Conservation (phyloP, 2,797 vertebrate genomes). For the Typhlichthys subterraneus region DNA sequence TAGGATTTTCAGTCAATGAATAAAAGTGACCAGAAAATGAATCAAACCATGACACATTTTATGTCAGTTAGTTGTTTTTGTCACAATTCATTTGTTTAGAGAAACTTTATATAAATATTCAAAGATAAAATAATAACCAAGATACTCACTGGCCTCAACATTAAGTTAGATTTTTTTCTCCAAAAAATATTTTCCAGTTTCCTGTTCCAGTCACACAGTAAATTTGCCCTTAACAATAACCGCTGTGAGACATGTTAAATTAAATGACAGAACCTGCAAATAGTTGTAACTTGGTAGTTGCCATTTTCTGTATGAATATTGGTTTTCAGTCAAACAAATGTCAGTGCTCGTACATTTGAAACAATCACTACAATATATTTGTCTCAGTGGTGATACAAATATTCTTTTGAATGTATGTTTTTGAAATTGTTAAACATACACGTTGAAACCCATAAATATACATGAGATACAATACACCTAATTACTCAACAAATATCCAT, state of each 20-base stretch:
- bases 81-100: background rate
- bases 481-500: no score
- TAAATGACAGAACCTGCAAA: background rate
- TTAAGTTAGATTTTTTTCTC: conserved; percentile 43
- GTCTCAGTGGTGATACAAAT: no score
- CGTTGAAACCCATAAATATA: background rate
- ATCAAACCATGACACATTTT: no score
- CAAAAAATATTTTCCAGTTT: conserved; percentile 44
- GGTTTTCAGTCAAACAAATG: no score
- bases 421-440: background rate
- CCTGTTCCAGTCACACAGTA: conserved; percentile 45
- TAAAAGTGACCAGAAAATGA: no score
- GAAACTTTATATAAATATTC: background rate
- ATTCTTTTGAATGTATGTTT: background rate
- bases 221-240: conserved; percentile 14
- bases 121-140: background rate
- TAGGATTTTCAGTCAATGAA: background rate
- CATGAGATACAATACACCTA: no score
- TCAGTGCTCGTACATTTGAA: no score
- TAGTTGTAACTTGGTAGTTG: background rate
- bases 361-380: no score
- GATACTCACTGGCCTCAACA: conserved; percentile 52
- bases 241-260: background rate
- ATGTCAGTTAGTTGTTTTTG: background rate
- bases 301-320: background rate